phyloP scores from a whole-genome alignment of 2,888 invertebrate genomes.

The Leucophora obtusa region DNA sequence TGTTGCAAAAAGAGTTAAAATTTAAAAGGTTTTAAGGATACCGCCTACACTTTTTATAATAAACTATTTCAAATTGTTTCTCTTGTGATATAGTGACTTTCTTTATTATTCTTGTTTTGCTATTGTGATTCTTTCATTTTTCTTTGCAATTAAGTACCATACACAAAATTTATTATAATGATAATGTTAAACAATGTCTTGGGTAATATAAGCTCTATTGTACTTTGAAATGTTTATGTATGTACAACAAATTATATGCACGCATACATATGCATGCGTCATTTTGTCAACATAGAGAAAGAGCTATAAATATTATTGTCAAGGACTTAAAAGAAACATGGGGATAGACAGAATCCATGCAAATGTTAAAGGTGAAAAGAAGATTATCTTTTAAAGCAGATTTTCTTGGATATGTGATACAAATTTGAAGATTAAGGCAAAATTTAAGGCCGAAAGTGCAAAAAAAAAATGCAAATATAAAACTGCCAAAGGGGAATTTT shows the following conservation, averaged over 20 bases:
- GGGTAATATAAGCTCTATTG: slow-evolving; percentile 19
- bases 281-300: neutral
- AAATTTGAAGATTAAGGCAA: no score
- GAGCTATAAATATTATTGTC: neutral
- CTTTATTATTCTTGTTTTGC: neutral
- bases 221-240: neutral
- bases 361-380: no score
- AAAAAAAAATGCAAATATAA: no score
- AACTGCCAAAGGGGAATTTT: no score
- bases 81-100: neutral
- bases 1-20: no score
- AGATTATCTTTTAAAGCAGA: no score
- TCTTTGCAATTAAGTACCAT: neutral
- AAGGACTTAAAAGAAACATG: neutral
- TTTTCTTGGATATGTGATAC: no score
- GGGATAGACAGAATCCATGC: no score
- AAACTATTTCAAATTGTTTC: neutral
- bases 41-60: neutral
- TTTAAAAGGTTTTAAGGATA: neutral
- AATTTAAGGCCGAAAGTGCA: no score
- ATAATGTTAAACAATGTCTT: slow-evolving; percentile 15
- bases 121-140: neutral
- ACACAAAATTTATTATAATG: neutral
- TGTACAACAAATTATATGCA: neutral
- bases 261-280: neutral